Evolutionary conservation across 2,797 vertebrate species (phyloP).

Genomic region (Hybognathus amarus): DNA sequence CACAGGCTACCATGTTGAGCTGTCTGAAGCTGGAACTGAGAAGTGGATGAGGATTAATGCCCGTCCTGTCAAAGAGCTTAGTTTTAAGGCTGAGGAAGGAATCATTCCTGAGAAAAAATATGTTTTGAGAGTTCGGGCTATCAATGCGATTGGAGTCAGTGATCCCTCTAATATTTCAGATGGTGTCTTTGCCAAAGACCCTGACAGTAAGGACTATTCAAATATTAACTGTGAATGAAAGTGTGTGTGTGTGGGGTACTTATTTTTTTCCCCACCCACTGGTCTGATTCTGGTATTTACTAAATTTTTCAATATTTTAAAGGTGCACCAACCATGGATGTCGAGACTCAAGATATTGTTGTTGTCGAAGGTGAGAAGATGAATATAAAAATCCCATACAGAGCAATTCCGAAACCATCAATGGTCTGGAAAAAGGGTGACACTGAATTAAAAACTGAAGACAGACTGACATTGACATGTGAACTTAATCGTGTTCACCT

Average conservation of each 20-base stretch:
- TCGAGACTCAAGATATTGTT: conserved; percentile 86
- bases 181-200: conserved; percentile 94
- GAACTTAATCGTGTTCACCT: conserved; percentile 87
- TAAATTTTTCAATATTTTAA: conserved; percentile 47
- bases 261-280: not conserved
- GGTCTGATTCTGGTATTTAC: not conserved
- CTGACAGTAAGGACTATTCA: conserved; percentile 85
- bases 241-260: not conserved
- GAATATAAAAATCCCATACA: conserved; percentile 88
- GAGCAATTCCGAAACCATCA: conserved; percentile 90
- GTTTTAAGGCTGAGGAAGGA: conserved; percentile 92
- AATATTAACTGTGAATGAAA: not conserved
- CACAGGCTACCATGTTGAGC: conserved; percentile 95
- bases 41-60: conserved; percentile 97
- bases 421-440: conserved; percentile 93
- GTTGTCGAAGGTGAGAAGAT: conserved; percentile 95
- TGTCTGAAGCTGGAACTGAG: conserved; percentile 95
- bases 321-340: conserved; percentile 91
- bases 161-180: conserved; percentile 95
- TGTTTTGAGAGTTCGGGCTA: conserved; percentile 92
- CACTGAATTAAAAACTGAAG: conserved; percentile 85
- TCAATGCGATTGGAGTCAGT: conserved; percentile 92
- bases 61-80: conserved; percentile 92
- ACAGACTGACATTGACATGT: conserved; percentile 87
- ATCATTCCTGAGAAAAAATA: conserved; percentile 97